Evolutionary conservation across 2,113 vertebrate species (phyloP).

Genomic region (Epinephelus fuscoguttatus): DNA sequence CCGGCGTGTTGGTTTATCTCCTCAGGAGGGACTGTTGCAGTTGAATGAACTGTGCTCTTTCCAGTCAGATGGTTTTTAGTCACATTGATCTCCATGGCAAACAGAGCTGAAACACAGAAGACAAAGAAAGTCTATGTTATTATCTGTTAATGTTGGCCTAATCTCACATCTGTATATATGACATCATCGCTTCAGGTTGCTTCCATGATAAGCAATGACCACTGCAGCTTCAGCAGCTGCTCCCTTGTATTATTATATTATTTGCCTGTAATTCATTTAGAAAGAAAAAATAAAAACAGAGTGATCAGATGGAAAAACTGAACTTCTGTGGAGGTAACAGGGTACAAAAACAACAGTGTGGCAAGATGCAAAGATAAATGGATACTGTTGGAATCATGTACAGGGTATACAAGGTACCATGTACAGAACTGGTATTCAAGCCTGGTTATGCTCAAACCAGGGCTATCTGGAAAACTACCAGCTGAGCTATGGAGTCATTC

Average conservation of each 20-base stretch:
- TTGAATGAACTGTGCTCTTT: constrained; percentile 89
- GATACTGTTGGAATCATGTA: too few relatives aligned
- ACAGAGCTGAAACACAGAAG: constrained; percentile 53
- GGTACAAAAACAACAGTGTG: too few relatives aligned
- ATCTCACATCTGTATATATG: not conserved
- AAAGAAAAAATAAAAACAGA: too few relatives aligned
- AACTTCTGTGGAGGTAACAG: too few relatives aligned
- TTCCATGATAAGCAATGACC: not conserved
- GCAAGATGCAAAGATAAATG: too few relatives aligned
- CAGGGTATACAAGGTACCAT: too few relatives aligned
- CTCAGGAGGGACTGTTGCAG: constrained; percentile 86
- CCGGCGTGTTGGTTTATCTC: constrained; percentile 82
- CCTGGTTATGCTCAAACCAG: too few relatives aligned
- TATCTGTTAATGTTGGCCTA: not conserved
- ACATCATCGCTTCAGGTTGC: not conserved
- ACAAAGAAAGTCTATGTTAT: not conserved
- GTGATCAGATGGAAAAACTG: too few relatives aligned
- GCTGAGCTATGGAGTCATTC: too few relatives aligned
- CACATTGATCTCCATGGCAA: constrained; percentile 90
- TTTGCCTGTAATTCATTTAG: too few relatives aligned
- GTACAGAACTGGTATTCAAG: too few relatives aligned
- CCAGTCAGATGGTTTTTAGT: constrained; percentile 88
- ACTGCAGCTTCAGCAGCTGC: not conserved
- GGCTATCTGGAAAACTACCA: too few relatives aligned
- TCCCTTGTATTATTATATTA: not conserved